Conservation (phyloP, 1,140 invertebrate species). For the Nilaparvata lugens region DNA sequence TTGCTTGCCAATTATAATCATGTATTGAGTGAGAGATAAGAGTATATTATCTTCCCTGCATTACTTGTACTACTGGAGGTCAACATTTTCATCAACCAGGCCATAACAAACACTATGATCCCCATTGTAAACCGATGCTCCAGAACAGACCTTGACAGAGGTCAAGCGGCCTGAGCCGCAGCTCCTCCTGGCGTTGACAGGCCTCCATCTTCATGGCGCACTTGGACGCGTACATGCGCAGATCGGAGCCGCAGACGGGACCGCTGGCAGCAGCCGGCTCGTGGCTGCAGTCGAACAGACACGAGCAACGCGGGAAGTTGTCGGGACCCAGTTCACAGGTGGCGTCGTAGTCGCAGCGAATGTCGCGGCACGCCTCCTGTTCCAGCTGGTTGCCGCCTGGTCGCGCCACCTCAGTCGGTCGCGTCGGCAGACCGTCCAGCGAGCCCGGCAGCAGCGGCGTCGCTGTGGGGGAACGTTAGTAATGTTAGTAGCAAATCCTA, state of each 20-base stretch:
- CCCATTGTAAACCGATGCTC: no score
- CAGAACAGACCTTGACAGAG: constrained; percentile 66
- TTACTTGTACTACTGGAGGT: no score
- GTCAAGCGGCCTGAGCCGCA: constrained; percentile 64
- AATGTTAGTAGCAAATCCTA: constrained; percentile 7
- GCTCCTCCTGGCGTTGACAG: constrained; percentile 71
- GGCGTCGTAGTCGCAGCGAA: constrained; percentile 74
- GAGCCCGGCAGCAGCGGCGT: constrained; percentile 15
- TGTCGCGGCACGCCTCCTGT: constrained; percentile 62
- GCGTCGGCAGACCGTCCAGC: constrained; percentile 1
- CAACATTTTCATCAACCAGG: no score
- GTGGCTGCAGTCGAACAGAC: constrained; percentile 56
- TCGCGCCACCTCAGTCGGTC: constrained; percentile 1
- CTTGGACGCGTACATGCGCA: constrained; percentile 66
- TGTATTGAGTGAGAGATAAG: no score
- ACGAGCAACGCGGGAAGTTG: constrained; percentile 65
- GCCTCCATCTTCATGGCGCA: constrained; percentile 81
- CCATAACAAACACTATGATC: no score
- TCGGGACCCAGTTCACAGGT: constrained; percentile 68
- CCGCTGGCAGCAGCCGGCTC: constrained; percentile 45
- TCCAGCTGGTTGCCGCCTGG: constrained; percentile 12
- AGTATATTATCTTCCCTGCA: no score
- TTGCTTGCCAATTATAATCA: no score
- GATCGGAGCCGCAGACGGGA: constrained; percentile 75
- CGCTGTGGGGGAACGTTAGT: constrained; percentile 13